Evolutionary conservation across 2,888 invertebrate species (phyloP).

Genomic region (Blomia tropicalis): DNA sequence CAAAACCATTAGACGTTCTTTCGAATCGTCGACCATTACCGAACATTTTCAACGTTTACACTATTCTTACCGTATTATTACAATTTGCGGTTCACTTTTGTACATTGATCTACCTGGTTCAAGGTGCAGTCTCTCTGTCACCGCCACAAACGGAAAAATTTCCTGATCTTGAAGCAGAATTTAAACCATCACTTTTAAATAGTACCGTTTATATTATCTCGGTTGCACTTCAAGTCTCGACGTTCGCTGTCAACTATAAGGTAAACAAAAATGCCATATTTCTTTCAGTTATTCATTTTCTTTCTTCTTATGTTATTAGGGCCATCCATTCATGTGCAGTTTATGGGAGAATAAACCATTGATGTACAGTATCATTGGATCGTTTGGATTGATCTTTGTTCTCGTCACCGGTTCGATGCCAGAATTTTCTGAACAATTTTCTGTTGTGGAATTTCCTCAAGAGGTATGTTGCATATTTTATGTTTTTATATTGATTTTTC

Average conservation of each 20-base stretch:
- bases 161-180: conserved; percentile 57
- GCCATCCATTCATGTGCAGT: conserved; percentile 97
- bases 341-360: conserved; percentile 76
- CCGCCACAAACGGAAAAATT: conserved; percentile 40
- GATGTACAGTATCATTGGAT: conserved; percentile 70
- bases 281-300: background rate
- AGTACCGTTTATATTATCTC: conserved; percentile 97
- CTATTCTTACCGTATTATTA: conserved; percentile 75
- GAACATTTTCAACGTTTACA: conserved; percentile 96
- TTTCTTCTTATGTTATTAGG: conserved; percentile 43
- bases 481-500: background rate
- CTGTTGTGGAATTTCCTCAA: conserved; percentile 80
- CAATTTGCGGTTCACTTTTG: conserved; percentile 91
- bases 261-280: conserved; percentile 44
- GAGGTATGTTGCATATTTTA: conserved; percentile 48
- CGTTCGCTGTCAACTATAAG: conserved; percentile 97
- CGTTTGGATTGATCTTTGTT: conserved; percentile 61
- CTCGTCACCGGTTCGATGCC: conserved; percentile 70
- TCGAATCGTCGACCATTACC: conserved; percentile 88
- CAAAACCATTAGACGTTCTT: conserved; percentile 83
- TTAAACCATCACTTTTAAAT: conserved; percentile 83
- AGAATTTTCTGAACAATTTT: conserved; percentile 71
- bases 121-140: conserved; percentile 54
- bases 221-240: conserved; percentile 88
- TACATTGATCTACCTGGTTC: conserved; percentile 72